Conservation (phyloP, 2,797 vertebrate genomes). For the Rhinophrynus dorsalis region DNA sequence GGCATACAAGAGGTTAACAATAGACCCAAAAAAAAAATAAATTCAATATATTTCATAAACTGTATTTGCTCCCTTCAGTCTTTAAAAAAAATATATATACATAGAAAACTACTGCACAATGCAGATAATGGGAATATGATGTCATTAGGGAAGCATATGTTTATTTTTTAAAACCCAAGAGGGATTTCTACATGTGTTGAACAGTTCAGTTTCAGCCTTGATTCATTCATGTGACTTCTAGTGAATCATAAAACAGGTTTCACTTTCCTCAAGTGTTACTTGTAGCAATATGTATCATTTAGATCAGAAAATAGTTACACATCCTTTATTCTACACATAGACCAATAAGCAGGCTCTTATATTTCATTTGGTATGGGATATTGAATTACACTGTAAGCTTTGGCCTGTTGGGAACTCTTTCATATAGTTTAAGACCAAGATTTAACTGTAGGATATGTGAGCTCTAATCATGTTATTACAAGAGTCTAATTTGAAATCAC, state of each 20-base stretch:
- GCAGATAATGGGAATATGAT: slow-evolving; percentile 69
- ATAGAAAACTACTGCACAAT: slow-evolving; percentile 55
- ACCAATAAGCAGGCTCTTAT: slow-evolving; percentile 72
- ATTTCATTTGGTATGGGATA: slow-evolving; percentile 68
- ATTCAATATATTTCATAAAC: slow-evolving; percentile 40
- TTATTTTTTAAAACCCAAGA: slow-evolving; percentile 80
- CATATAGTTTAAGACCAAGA: slow-evolving; percentile 63
- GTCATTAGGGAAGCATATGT: slow-evolving; percentile 67
- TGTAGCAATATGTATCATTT: slow-evolving; percentile 63
- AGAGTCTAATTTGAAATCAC: slow-evolving; percentile 71
- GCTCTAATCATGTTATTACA: slow-evolving; percentile 72
- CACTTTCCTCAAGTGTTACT: slow-evolving; percentile 63
- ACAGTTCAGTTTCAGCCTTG: slow-evolving; percentile 61
- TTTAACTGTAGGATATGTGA: slow-evolving; percentile 66
- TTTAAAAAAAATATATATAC: slow-evolving; percentile 41
- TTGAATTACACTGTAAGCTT: slow-evolving; percentile 79
- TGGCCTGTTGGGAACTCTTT: slow-evolving; percentile 70
- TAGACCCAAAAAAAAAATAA: slow-evolving; percentile 25
- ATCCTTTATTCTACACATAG: slow-evolving; percentile 61
- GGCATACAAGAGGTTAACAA: no score
- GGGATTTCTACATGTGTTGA: slow-evolving; percentile 71
- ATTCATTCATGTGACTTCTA: slow-evolving; percentile 76
- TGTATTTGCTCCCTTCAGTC: slow-evolving; percentile 18
- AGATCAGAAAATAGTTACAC: slow-evolving; percentile 65
- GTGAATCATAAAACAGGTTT: slow-evolving; percentile 76